Evolutionary conservation across 2,888 invertebrate genomes (phyloP).

Genomic region (Pherbina coryleti): DNA sequence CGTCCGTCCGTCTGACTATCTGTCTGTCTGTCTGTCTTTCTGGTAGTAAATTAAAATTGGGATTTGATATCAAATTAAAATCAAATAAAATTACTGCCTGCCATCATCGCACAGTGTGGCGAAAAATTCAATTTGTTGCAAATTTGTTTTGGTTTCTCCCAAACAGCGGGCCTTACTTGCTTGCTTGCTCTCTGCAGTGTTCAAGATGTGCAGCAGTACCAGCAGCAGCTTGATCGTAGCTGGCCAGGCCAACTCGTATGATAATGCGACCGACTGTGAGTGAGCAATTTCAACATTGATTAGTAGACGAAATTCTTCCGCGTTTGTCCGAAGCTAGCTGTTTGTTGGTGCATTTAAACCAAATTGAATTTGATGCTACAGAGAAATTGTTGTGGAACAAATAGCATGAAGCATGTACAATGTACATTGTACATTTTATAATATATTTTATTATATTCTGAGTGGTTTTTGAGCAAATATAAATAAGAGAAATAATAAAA

Average conservation of each 20-base stretch:
- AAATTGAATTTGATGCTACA: neutral
- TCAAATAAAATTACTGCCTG: conserved; percentile 39
- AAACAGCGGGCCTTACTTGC: neutral
- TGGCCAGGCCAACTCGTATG: no score
- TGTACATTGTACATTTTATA: no score
- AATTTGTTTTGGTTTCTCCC: conserved; percentile 29
- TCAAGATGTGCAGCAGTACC: neutral
- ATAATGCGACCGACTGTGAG: neutral
- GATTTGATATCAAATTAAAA: conserved; percentile 43
- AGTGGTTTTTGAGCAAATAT: no score
- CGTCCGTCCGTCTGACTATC: neutral
- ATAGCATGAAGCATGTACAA: no score
- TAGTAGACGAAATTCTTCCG: conserved; percentile 7
- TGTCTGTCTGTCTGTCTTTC: neutral
- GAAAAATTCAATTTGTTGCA: conserved; percentile 30
- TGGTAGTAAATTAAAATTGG: conserved; percentile 38
- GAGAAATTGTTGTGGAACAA: no score
- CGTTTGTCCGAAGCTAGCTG: neutral
- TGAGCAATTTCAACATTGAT: conserved; percentile 5
- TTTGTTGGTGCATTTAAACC: neutral
- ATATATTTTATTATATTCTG: no score
- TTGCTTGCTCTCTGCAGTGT: neutral
- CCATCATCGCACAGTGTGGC: neutral
- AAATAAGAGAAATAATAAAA: no score
- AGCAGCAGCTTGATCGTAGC: no score